Base-by-base conservation (phyloP, 2,113 vertebrate genomes). In the Gavialis gangeticus region DNA sequence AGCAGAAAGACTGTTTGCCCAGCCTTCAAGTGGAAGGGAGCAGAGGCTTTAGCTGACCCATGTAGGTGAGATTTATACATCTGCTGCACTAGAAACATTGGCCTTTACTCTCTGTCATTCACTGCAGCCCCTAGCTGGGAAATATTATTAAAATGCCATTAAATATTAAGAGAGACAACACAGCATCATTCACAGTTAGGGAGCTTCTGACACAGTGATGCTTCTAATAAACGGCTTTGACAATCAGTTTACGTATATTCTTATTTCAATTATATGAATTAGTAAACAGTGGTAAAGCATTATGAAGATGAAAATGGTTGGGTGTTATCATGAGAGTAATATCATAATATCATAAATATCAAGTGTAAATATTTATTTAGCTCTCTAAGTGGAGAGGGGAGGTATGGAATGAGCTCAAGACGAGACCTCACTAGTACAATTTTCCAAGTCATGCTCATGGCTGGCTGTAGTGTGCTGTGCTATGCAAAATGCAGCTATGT, bases 201-300 rank as follows among this genome's bases (percentile, higher is more conserved):
- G 80, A 95, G 90, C 90, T 95, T 91, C 96, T 96, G 96, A 97
- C 92, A 93, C 96, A 96, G 96, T 93, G 95, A 96, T 95, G 76
- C 90, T 92, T 95, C 92, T 95, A 96, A 96, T 95, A 95, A 97
- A 96, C 95, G 80, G 89, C 90, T 87, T 89, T 95, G 93, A 95
- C 96, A 96, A 95, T 96, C 94, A 94, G 90, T 94, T 96, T 96
- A 96, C 93, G 95, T 95, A 95, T 88, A 91, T 91, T 93, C 96
- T 94, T 93, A 95, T 95, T 96, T 96, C 94, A 96, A 92, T 97
- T 95, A 96, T 84, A 92, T 84, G 82, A 91, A 91, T 89, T 75
- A 9, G 55, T 84, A 75, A 84, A 89, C 80, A 59, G 83, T 1
- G 2, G 85, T 58, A 76, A 93, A 25, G 69, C 34, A 24, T 73